Evolutionary conservation across 2,113 vertebrate species (phyloP).

Genomic region (Thunnus maccoyii): DNA sequence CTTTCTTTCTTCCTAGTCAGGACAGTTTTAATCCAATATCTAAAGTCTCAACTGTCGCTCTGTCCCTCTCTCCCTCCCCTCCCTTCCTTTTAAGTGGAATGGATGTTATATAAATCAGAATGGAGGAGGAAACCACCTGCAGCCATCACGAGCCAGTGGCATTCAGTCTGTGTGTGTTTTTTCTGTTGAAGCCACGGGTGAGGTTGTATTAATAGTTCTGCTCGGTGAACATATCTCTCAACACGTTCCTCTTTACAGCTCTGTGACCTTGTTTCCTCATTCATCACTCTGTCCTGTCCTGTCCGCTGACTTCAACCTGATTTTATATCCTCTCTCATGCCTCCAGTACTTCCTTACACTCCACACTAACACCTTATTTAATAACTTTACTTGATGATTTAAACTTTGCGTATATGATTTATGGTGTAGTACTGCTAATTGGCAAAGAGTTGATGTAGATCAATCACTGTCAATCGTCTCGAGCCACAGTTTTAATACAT

Average conservation of each 20-base stretch:
- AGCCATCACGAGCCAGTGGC: constrained; percentile 36
- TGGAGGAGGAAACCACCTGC: constrained; percentile 57
- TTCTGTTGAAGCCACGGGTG: constrained; percentile 35
- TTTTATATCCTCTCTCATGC: constrained; percentile 8
- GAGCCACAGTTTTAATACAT: background rate
- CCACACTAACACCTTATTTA: background rate
- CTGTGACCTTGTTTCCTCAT: constrained; percentile 67
- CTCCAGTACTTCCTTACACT: background rate
- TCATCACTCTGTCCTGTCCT: constrained; percentile 50
- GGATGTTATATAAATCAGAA: constrained; percentile 68
- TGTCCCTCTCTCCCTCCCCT: background rate
- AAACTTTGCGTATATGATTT: background rate
- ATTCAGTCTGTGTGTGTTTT: constrained; percentile 23
- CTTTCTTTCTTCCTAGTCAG: background rate
- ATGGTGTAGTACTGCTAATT: background rate
- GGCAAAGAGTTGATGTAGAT: background rate
- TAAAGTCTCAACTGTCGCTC: background rate
- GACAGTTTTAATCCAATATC: constrained; percentile 15
- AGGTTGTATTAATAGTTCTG: constrained; percentile 70
- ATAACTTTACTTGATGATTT: background rate
- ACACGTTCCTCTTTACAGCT: constrained; percentile 60
- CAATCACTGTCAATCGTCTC: background rate
- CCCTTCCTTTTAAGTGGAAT: constrained; percentile 25
- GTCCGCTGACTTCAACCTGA: constrained; percentile 8
- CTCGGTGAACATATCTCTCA: constrained; percentile 60